These are phyloP conservation scores for Gastrophysa polygoni DNA, from an alignment of 2,888 invertebrate species.

Conservation along the genomic window DNA sequence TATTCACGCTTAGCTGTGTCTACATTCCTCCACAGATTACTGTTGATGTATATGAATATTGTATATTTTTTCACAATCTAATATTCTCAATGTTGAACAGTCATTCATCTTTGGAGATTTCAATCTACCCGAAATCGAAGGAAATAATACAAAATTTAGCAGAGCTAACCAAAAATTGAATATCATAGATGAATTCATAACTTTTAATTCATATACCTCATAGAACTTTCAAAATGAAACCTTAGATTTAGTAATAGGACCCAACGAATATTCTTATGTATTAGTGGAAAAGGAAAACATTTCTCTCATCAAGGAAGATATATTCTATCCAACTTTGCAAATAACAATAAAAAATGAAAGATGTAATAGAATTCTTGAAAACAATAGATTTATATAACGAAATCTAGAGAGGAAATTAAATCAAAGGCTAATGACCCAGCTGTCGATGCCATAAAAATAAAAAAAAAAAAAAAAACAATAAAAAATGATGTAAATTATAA, in stretches of 20 bases:
- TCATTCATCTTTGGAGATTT: no score
- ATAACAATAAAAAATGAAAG: no score
- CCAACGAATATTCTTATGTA: neutral
- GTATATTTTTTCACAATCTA: neutral
- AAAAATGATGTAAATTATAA: neutral
- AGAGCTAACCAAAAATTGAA: no score
- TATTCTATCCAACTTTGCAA: slow-evolving; percentile 1
- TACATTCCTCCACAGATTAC: slow-evolving; percentile 1
- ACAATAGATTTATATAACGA: no score
- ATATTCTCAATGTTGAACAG: no score
- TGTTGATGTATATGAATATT: slow-evolving; percentile 3
- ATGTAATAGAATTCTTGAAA: no score
- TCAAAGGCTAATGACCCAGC: no score
- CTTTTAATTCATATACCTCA: neutral
- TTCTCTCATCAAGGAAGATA: neutral
- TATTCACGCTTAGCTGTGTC: neutral
- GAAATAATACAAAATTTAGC: no score
- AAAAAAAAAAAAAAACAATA: no score
- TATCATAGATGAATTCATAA: neutral
- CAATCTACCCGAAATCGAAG: no score
- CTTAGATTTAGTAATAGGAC: slow-evolving; percentile 3
- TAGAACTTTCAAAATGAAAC: slow-evolving; percentile 1
- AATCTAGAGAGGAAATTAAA: no score
- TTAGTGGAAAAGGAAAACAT: neutral
- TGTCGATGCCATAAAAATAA: no score